Percentiles rank a stretch among this genome's conserved stretches.
phyloP scores from a whole-genome alignment of 2,113 vertebrate genomes.

The Ailurus styani region DNA sequence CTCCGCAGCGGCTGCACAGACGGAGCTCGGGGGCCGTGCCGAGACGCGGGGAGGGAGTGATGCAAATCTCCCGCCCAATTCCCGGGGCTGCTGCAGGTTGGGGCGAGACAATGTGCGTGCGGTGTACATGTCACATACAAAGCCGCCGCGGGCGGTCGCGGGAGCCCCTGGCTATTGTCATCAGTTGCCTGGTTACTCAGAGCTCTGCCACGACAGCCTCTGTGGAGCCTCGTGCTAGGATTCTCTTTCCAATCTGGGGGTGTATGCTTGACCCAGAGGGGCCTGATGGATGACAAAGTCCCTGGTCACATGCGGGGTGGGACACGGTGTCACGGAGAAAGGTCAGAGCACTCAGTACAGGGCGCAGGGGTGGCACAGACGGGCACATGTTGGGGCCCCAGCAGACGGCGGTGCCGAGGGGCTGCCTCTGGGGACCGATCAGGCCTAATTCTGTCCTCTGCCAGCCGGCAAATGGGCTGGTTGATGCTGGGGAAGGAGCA shows the following conservation, averaged over 20 bases:
- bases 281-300: background rate
- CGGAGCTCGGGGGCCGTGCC: accelerated
- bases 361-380: accelerated
- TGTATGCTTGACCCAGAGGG: background rate
- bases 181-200: background rate
- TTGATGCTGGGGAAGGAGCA: background rate
- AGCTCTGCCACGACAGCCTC: background rate
- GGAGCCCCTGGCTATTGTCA: background rate
- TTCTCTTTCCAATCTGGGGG: background rate
- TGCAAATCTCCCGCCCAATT: accelerated
- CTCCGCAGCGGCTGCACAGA: accelerated
- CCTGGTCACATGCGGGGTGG: accelerated
- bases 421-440: accelerated
- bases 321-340: accelerated
- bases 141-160: accelerated
- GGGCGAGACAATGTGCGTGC: accelerated
- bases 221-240: accelerated
- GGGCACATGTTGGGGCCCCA: background rate
- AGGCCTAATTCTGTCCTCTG: background rate
- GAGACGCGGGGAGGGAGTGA: background rate
- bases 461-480: background rate
- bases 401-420: background rate
- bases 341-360: accelerated
- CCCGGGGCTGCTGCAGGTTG: background rate
- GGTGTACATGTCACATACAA: accelerated